Evolutionary conservation across 2,113 vertebrate species (phyloP), one percentile per base, ranked within the genome.

Genomic region (Nerophis lumbriciformis): DNA sequence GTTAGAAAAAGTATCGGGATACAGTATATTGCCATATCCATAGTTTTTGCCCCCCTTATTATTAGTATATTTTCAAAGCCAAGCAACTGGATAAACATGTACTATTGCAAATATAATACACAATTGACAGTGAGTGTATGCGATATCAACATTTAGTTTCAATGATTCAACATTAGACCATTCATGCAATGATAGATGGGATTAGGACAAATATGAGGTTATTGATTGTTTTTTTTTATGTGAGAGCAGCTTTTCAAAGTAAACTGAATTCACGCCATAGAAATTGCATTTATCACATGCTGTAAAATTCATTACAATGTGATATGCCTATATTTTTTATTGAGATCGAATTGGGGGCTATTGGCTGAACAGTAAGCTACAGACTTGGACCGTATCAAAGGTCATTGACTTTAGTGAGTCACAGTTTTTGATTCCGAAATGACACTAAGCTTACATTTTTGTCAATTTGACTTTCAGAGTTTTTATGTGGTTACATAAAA

Each of bases 341-440:
- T 56, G 64, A 45, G 52, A 51, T 42, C 35, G 62, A 53, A 69
- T 8, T 45, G 57, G 36, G 44, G 51, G 39, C 38, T 39, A 47
- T 53, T 48, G n/a, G 57, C 71, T 56, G 55, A 67, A 63, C 59
- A 53, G 53, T 42, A 71, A 14, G 42, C 61, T 60, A 63, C 48
- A 63, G 57, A 61, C 65, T 53, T 69, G 78, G 59, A 79, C 69
- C 50, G 59, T 68, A 79, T 74, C 68, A 70, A 72, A 81, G 69
- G 58, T 66, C 48, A 61, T 56, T 80, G 81, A 77, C 79, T 84
- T 82, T 73, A 66, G 66, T 63, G 16, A 47, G 74, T 74, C 81
- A 73, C 81, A 76, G 75, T 67, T 58, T 66, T 66, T 75, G 59
- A 72, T 74, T 72, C 65, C 8, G 48, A 55, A 50, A 61, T 71